Base-by-base conservation (phyloP, 2,113 vertebrate genomes). In the Hydrolagus affinis region DNA sequence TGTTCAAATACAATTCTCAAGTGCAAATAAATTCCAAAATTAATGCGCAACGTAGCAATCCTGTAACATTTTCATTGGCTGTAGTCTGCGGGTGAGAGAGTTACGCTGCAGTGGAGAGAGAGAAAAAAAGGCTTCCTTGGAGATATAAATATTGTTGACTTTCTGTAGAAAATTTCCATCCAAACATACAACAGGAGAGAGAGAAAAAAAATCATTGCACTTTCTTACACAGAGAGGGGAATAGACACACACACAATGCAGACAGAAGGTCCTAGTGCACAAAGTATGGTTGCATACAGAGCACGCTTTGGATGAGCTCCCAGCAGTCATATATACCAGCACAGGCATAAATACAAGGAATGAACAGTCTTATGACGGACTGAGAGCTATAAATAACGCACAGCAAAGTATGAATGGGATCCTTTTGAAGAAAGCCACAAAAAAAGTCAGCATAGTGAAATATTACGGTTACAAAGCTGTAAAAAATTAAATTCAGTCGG, bases 1-100 rank as follows among this genome's bases (percentile, higher is more conserved):
- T 95, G 94, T 96, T 96, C 94, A 98, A 95, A 95, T 96, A 97
- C 94, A 93, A 90, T 93, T 94, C 94, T 93, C 95, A 96, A 98
- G 97, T 98, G 97, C 97, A 98, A 98, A 98, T 98, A 98, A 96
- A 85, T 88, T 88, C 85, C 87, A 90, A 89, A 87, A 87, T 87
- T 0, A 0, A 86, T 89, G 87, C 89, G 88, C 88, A 90, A 85
- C 32, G 87, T 86, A 30, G 86, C 86, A 72, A 86, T 80, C 85
- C 88, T 86, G 66, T 72, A 23, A 85, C n/a, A 23, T 30, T 86
- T 56, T 57, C 70, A 76, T 25, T 76, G 86, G 86, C 85, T 75
- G 78, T 87, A 89, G 86, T 88, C 89, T 89, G 90, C 88, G 87
- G 91, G 88, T 88, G 85, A 23, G 72, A 86, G 86, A 64, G 87